A percentile compares a stretch with the other conserved stretches of the same genome.
These are phyloP conservation scores for Brenthis ino DNA, from an alignment of 2,888 invertebrate species.

Conservation along the genomic window DNA sequence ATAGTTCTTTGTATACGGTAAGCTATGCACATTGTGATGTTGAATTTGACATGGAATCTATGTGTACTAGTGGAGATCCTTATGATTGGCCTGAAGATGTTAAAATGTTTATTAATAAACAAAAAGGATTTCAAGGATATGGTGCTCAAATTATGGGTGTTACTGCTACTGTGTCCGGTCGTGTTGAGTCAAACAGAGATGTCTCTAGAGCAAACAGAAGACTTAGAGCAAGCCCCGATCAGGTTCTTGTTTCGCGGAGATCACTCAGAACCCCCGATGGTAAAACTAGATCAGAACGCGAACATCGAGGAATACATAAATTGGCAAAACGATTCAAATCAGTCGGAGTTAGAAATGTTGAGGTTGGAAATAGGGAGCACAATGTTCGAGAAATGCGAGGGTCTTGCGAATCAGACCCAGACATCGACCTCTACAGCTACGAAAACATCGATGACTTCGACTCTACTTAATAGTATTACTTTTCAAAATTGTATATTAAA, in stretches of 20 bases:
- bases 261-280: not conserved
- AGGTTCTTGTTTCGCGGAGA: not conserved
- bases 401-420: slow-evolving; percentile 4
- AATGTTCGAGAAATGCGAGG: not conserved
- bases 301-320: not conserved
- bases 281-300: not conserved
- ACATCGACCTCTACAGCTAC: slow-evolving; percentile 9
- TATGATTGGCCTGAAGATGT: slow-evolving; percentile 16
- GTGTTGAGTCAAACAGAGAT: slow-evolving; percentile 1
- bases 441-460: slow-evolving; percentile 4
- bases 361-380: not conserved
- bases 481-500: too few relatives aligned
- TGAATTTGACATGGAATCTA: slow-evolving; percentile 14
- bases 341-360: slow-evolving; percentile 1
- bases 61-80: slow-evolving; percentile 13
- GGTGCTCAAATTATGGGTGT: slow-evolving; percentile 5
- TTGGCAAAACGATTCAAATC: slow-evolving; percentile 6
- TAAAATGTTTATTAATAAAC: slow-evolving; percentile 14
- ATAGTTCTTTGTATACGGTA: not conserved
- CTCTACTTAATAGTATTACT: slow-evolving; percentile 2
- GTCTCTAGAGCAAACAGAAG: not conserved
- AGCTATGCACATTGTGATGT: slow-evolving; percentile 8
- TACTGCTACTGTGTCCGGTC: slow-evolving; percentile 7
- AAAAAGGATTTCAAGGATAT: slow-evolving; percentile 15
- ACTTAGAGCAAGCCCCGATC: slow-evolving; percentile 4